Conservation (phyloP, 2,888 invertebrate species). For the Drymonia ruficornis region DNA sequence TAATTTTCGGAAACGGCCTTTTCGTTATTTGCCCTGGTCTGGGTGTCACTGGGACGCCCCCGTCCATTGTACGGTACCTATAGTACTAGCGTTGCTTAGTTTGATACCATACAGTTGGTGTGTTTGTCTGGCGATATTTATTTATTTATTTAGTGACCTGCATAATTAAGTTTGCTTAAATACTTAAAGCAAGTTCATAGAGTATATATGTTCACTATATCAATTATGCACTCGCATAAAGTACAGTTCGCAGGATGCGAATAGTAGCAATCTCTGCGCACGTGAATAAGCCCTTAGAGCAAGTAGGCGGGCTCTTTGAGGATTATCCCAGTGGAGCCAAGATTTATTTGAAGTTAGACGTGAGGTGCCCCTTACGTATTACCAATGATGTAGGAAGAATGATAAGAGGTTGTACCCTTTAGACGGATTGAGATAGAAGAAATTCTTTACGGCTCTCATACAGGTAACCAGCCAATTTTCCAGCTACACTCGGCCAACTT, state of each 20-base stretch:
- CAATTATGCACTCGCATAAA: neutral
- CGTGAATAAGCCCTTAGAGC: neutral
- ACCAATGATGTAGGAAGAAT: slow-evolving; percentile 16
- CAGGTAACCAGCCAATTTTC: too few relatives aligned
- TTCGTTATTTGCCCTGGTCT: too few relatives aligned
- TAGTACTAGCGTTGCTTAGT: too few relatives aligned
- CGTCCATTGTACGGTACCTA: too few relatives aligned
- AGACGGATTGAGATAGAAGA: neutral
- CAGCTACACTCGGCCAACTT: too few relatives aligned
- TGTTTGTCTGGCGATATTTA: too few relatives aligned
- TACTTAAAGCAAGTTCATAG: too few relatives aligned
- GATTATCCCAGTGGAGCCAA: slow-evolving; percentile 44
- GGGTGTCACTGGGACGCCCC: too few relatives aligned
- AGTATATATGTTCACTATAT: neutral
- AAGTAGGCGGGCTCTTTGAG: slow-evolving; percentile 29
- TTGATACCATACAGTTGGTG: too few relatives aligned
- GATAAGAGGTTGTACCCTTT: slow-evolving; percentile 8
- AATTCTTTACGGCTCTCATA: neutral
- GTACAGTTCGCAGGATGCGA: neutral
- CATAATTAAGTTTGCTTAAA: too few relatives aligned
- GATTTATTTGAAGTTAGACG: slow-evolving; percentile 50
- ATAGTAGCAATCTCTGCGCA: neutral
- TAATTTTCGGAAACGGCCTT: too few relatives aligned
- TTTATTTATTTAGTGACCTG: too few relatives aligned
- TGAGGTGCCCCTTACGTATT: slow-evolving; percentile 17